Evolutionary conservation across 2,888 invertebrate genomes (phyloP), one percentile per base, ranked within the genome.

Genomic region (Colostygia pectinataria): DNA sequence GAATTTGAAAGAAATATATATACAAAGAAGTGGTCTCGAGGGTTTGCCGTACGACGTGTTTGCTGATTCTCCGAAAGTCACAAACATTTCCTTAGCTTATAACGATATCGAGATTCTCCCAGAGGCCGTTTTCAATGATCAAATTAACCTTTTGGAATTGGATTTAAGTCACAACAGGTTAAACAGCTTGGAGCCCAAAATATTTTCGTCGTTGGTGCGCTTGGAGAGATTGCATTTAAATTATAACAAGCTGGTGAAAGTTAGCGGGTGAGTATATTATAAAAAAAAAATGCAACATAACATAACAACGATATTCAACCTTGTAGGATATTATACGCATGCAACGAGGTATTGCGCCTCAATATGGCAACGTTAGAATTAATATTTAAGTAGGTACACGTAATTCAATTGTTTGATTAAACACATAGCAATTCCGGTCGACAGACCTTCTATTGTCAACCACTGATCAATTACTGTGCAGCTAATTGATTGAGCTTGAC

Each of bases 151-250:
- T 5, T 66, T 90, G 4, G 90, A 87, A 28, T 78, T 97, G 47
- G 92, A 94, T 66, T 77, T 97, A 44, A 91, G 92, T 53, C 80
- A 91, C 52, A 97, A 97, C 75, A 80, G 85, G 37, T 64, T 97
- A 5, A 80, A 70, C 25, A 78, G 77, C 14, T 75, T 95, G 44
- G 92, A 93, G 10, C 91, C 93, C 25, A 84, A 83, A 37, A 61
- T 94, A 37, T 94, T 95, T 69, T 76, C 77, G 2, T 80, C 91
- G 9, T 81, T 93, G 46, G 79, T 77, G 1, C 90, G 91, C 47
- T 76, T 96, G 55, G 84, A 90, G 61, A 85, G 71, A 12, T 77
- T 96, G 6, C 91, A 93, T 68, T 80, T 97, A 39, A 91, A 92
- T 24, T 78, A 92, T 50, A 97, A 97, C 77, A 83, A 82, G 13